Conservation (phyloP, 2,888 invertebrate species). For the Protodeltote pygarga region DNA sequence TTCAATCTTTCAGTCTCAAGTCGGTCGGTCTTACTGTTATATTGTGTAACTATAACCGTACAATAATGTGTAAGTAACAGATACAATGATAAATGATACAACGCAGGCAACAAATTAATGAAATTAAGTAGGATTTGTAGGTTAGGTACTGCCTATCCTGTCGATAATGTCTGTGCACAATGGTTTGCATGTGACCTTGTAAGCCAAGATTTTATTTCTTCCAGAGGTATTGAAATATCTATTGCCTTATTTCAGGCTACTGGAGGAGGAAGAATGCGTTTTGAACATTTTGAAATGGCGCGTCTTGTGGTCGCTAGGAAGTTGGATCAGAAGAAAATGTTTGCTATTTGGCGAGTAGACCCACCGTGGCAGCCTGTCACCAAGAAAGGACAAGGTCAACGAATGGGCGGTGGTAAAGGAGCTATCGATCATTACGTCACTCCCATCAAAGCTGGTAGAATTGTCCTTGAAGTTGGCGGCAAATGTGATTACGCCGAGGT, state of each 20-base stretch:
- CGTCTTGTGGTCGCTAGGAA: slow-evolving; percentile 92
- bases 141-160: too few species aligned
- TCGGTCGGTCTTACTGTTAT: too few species aligned
- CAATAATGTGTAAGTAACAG: too few species aligned
- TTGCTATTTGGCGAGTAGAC: slow-evolving; percentile 97
- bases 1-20: too few species aligned
- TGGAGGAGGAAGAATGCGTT: slow-evolving; percentile 93
- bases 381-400: slow-evolving; percentile 94
- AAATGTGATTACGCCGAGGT: slow-evolving; percentile 94
- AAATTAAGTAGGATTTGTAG: too few species aligned
- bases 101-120: too few species aligned
- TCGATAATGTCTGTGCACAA: too few species aligned
- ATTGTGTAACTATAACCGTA: too few species aligned
- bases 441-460: slow-evolving; percentile 95
- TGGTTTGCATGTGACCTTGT: too few species aligned
- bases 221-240: too few species aligned
- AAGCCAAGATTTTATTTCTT: too few species aligned
- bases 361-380: slow-evolving; percentile 98
- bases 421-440: slow-evolving; percentile 97
- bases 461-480: slow-evolving; percentile 98
- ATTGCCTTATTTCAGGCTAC: slow-evolving; percentile 91
- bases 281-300: slow-evolving; percentile 96
- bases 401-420: slow-evolving; percentile 99
- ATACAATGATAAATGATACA: too few species aligned
- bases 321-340: slow-evolving; percentile 93